These are phyloP conservation scores for Nipponacmea schrenckii DNA, from an alignment of 2,888 invertebrate genomes.

Conservation along the genomic window DNA sequence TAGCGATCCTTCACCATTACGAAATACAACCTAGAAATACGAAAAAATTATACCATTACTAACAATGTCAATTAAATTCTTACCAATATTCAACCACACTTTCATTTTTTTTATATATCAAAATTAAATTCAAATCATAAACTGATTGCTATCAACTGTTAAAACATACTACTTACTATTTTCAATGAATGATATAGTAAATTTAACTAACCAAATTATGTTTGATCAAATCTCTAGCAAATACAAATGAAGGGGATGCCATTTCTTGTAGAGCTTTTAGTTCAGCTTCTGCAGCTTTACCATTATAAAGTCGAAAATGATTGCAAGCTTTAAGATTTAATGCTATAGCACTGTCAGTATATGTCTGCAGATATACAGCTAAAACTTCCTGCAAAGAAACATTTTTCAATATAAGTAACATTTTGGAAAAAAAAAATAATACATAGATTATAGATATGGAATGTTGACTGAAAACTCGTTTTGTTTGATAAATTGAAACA, in stretches of 20 bases:
- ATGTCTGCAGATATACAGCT: constrained; percentile 89
- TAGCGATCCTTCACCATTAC: constrained; percentile 91
- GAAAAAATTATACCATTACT: not conserved
- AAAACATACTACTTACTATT: too few relatives aligned
- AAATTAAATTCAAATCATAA: too few relatives aligned
- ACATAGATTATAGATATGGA: not conserved
- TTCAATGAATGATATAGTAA: too few relatives aligned
- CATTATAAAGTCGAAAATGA: constrained; percentile 88
- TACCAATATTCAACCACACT: too few relatives aligned
- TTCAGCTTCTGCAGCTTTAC: constrained; percentile 92
- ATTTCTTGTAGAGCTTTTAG: constrained; percentile 81
- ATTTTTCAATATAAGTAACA: not conserved
- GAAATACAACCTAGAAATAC: constrained; percentile 80
- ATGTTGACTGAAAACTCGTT: not conserved
- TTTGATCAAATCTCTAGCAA: constrained; percentile 90
- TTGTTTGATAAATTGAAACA: not conserved
- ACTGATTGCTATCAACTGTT: too few relatives aligned
- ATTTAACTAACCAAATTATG: constrained; percentile 79
- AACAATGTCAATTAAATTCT: too few relatives aligned
- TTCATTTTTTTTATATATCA: too few relatives aligned
- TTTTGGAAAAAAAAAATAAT: not conserved
- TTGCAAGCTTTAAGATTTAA: constrained; percentile 91
- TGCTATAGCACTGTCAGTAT: constrained; percentile 93
- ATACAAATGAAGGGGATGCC: constrained; percentile 76
- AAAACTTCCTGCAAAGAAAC: constrained; percentile 79